These are phyloP conservation scores for Peromyscus melanophrys DNA, from an alignment of 2,797 vertebrate genomes.

Conservation along the genomic window DNA sequence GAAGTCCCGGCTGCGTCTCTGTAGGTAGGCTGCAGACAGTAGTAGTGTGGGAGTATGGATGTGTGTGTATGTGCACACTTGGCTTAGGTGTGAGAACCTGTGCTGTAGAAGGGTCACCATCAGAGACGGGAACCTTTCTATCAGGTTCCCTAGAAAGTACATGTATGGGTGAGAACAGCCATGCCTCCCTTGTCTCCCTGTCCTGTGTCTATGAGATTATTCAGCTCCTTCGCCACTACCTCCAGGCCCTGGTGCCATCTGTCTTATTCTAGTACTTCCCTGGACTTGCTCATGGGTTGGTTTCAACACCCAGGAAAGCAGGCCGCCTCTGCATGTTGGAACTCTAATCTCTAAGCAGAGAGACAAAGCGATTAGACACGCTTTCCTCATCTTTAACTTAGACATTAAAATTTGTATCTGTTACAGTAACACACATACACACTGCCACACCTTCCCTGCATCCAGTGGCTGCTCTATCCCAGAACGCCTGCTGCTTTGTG, in stretches of 20 bases:
- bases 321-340: background rate
- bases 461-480: background rate
- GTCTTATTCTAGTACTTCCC: background rate
- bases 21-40: background rate
- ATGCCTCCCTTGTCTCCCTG: background rate
- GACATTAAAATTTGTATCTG: background rate
- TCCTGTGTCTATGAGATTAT: background rate
- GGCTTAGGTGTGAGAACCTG: background rate
- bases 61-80: too few relatives aligned
- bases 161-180: background rate
- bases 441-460: background rate
- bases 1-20: background rate
- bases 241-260: background rate
- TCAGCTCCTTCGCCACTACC: background rate
- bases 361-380: background rate
- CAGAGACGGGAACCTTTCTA: background rate
- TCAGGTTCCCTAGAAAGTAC: background rate
- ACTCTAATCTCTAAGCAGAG: slow-evolving; percentile 19
- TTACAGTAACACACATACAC: background rate
- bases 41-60: too few relatives aligned
- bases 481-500: background rate
- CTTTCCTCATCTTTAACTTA: background rate
- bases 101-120: background rate
- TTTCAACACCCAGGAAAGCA: background rate
- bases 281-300: background rate